Evolutionary conservation across 2,888 invertebrate genomes (phyloP).

Genomic region (Euphydryas editha): DNA sequence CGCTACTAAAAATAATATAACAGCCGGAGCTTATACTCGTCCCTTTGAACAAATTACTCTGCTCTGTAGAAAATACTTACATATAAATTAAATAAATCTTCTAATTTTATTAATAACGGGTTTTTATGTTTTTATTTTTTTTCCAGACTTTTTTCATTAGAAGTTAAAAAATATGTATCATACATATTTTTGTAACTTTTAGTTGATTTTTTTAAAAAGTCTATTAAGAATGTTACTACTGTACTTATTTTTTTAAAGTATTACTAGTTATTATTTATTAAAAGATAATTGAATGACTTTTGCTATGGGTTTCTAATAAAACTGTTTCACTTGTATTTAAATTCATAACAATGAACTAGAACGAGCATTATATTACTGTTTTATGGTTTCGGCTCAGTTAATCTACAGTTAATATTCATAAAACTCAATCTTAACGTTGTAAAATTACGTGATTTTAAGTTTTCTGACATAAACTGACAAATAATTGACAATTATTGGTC

Average conservation of each 20-base stretch:
- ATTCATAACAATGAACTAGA: no score
- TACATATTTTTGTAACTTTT: no score
- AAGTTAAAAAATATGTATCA: no score
- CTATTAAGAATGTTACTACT: no score
- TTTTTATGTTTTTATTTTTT: not conserved
- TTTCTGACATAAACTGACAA: not conserved
- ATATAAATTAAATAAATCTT: not conserved
- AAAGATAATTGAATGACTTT: no score
- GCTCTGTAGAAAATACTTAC: not conserved
- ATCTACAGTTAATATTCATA: not conserved
- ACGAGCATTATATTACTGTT: not conserved
- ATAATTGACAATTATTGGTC: not conserved
- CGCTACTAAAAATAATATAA: conserved; percentile 22
- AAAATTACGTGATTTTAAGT: not conserved
- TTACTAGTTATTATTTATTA: no score
- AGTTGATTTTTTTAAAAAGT: no score
- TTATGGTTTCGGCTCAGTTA: not conserved
- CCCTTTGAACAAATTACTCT: not conserved
- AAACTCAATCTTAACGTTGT: not conserved
- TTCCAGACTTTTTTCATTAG: no score
- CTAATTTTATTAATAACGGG: not conserved
- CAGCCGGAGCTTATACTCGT: conserved; percentile 6
- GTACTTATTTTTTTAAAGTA: no score
- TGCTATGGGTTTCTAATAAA: no score
- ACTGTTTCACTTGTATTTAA: no score